Percentiles rank a stretch among this genome's conserved stretches.
Evolutionary conservation across 92 coral and sea anemone species (phyloP).

Genomic region (Palythoa grandiflora): DNA sequence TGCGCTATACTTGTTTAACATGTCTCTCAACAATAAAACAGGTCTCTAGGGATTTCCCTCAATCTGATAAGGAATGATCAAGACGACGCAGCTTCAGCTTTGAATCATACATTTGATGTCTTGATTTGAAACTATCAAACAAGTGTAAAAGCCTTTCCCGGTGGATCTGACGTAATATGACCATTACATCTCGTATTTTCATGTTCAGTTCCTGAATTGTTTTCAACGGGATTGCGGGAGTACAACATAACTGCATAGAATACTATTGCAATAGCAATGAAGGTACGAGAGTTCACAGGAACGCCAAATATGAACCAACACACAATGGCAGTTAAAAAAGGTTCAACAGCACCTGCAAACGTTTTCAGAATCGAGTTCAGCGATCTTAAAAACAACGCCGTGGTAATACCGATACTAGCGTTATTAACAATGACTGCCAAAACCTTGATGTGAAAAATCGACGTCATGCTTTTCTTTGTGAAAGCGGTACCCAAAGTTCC

Average conservation of each 20-base stretch:
- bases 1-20: too few relatives aligned
- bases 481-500: conserved; percentile 83
- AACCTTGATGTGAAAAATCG: conserved; percentile 80
- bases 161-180: background rate
- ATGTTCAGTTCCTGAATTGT: conserved; percentile 64
- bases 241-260: conserved; percentile 86
- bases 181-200: background rate
- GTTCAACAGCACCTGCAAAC: conserved; percentile 97
- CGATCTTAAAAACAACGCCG: conserved; percentile 86
- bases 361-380: conserved; percentile 95
- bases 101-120: too few relatives aligned
- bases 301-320: conserved; percentile 97
- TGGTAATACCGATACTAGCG: conserved; percentile 88
- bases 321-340: conserved; percentile 92
- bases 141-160: background rate
- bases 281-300: conserved; percentile 83
- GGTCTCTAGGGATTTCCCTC: too few relatives aligned
- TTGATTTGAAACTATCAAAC: background rate
- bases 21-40: too few relatives aligned
- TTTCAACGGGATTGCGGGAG: conserved; percentile 88
- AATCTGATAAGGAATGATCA: too few relatives aligned
- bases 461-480: conserved; percentile 72
- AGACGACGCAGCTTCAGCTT: too few relatives aligned
- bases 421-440: conserved; percentile 86
- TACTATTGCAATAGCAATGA: conserved; percentile 88